A percentile compares a stretch with the other conserved stretches of the same genome.
Conservation (phyloP, 2,888 invertebrate genomes). For the Erynnis tages region DNA sequence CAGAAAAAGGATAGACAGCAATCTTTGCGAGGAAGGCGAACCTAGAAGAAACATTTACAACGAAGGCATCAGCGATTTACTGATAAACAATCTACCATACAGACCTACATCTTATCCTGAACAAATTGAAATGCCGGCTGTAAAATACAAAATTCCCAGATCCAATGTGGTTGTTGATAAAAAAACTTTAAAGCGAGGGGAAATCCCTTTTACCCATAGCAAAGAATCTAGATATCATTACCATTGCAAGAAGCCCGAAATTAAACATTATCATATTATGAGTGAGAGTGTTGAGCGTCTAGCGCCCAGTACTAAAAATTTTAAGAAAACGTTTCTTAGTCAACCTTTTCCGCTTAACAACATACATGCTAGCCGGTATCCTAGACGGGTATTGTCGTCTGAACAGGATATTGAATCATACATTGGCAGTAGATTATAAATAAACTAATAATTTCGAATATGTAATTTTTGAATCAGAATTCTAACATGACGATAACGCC, state of each 20-base stretch:
- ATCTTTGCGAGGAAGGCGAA: not conserved
- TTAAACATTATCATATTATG: conserved; percentile 13
- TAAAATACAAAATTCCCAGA: too few relatives aligned
- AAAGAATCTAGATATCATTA: conserved; percentile 53
- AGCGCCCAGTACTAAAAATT: conserved; percentile 29
- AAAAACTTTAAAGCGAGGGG: not conserved
- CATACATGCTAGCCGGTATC: conserved; percentile 37
- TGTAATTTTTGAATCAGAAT: too few relatives aligned
- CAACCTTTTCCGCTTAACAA: conserved; percentile 31
- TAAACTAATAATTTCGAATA: too few relatives aligned
- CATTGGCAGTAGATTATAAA: conserved; percentile 12
- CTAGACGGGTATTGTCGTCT: conserved; percentile 50
- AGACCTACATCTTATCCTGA: not conserved
- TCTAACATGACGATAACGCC: too few relatives aligned
- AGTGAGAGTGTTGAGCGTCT: conserved; percentile 29
- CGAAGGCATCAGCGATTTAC: conserved; percentile 56
- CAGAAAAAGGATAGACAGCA: not conserved
- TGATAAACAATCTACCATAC: conserved; percentile 30
- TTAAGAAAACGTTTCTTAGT: conserved; percentile 25
- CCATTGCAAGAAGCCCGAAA: conserved; percentile 41
- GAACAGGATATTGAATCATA: conserved; percentile 43
- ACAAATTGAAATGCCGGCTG: conserved; percentile 13
- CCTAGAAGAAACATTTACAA: conserved; percentile 53
- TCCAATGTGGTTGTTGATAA: too few relatives aligned
- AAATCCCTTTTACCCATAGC: conserved; percentile 49